A percentile compares a stretch with the other conserved stretches of the same genome.
Conservation (phyloP, 1,140 invertebrate genomes). For the Zaprionus ornatus region DNA sequence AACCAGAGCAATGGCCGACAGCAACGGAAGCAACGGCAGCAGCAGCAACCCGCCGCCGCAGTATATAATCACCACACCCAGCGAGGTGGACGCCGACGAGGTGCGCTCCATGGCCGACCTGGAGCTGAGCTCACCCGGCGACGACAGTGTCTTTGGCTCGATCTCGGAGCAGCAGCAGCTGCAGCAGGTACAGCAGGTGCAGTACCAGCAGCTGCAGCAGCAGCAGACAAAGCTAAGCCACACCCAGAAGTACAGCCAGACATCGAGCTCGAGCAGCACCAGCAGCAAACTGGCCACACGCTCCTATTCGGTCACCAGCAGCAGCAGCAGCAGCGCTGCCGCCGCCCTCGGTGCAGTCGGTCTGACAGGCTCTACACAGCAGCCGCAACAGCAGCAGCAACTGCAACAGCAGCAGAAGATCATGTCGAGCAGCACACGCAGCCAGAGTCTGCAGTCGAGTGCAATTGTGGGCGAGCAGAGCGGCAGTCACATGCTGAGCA, state of each 20-base stretch:
- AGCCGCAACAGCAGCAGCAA: constrained; percentile 26
- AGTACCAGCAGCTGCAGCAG: constrained; percentile 40
- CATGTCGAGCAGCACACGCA: constrained; percentile 74
- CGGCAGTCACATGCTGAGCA: constrained; percentile 34
- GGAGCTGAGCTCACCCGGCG: constrained; percentile 59
- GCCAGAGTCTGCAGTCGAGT: constrained; percentile 81
- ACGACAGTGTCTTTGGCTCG: constrained; percentile 43
- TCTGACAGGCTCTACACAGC: not conserved
- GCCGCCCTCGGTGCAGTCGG: constrained; percentile 3
- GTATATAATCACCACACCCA: constrained; percentile 82
- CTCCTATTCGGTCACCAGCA: constrained; percentile 72
- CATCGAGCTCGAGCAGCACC: constrained; percentile 39
- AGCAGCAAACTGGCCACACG: constrained; percentile 70
- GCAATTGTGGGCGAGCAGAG: constrained; percentile 65
- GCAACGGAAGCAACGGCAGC: constrained; percentile 19
- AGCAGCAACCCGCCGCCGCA: constrained; percentile 63
- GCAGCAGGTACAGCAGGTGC: constrained; percentile 29
- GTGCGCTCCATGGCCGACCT: constrained; percentile 66
- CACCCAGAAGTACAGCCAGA: constrained; percentile 31
- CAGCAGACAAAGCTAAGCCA: constrained; percentile 12
- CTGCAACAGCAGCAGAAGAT: constrained; percentile 61
- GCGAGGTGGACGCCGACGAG: constrained; percentile 79
- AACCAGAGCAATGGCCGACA: constrained; percentile 8
- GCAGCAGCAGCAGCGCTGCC: constrained; percentile 36
- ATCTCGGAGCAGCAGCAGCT: constrained; percentile 34